These are phyloP conservation scores for Drosophila biarmipes DNA, from an alignment of 1,140 invertebrate genomes.

Conservation along the genomic window DNA sequence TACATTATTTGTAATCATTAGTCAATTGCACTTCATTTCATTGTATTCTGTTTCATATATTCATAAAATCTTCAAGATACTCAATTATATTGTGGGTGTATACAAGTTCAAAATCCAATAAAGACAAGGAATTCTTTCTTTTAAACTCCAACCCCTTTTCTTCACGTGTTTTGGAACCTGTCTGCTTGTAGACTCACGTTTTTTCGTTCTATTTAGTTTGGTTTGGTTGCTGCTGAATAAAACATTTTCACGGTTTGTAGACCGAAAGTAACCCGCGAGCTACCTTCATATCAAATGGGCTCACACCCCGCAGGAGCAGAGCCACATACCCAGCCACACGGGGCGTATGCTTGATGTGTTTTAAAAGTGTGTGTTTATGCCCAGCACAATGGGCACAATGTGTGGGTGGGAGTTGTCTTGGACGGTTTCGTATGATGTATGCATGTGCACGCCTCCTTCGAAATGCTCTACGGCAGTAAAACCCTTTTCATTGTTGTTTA, in stretches of 20 bases:
- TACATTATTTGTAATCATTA: too few species aligned
- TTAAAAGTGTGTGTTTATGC: conserved; percentile 82
- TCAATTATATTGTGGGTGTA: too few species aligned
- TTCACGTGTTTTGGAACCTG: conserved; percentile 21
- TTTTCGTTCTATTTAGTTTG: conserved; percentile 82
- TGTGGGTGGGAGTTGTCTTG: conserved; percentile 16
- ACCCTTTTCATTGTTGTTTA: conserved; percentile 81
- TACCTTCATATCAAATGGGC: conserved; percentile 76
- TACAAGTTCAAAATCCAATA: too few species aligned
- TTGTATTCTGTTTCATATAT: too few species aligned
- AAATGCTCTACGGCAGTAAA: conserved; percentile 49
- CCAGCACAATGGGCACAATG: conserved; percentile 60
- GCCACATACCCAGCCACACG: conserved; percentile 32
- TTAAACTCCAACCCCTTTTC: not conserved
- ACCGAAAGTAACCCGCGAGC: conserved; percentile 73
- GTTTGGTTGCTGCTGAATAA: conserved; percentile 80
- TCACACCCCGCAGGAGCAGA: conserved; percentile 47
- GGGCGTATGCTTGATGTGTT: conserved; percentile 78
- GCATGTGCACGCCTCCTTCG: conserved; percentile 66
- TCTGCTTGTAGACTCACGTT: conserved; percentile 64
- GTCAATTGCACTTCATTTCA: too few species aligned
- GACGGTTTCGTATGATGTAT: conserved; percentile 61
- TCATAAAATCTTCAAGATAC: too few species aligned
- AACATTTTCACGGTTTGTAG: conserved; percentile 83
- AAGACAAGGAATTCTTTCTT: not conserved